Evolutionary conservation across 2,113 vertebrate species (phyloP).

Genomic region (Chaetodon trifascialis): DNA sequence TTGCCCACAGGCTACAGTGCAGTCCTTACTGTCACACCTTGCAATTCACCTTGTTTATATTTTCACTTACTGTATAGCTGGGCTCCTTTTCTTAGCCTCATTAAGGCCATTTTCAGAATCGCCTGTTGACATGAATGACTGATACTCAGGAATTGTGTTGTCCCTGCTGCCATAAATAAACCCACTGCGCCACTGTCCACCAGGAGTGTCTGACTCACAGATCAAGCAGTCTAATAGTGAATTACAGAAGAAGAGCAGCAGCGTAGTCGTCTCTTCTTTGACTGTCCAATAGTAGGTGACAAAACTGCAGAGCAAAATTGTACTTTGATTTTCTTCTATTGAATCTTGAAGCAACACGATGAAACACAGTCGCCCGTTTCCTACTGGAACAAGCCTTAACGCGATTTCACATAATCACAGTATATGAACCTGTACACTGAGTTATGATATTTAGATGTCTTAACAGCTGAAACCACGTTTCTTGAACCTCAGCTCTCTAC

Average conservation of each 20-base stretch:
- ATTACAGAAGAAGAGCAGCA: background rate
- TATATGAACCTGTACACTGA: too few relatives aligned
- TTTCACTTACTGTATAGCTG: constrained; percentile 19
- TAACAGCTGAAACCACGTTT: background rate
- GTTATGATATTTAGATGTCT: background rate
- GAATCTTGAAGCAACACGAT: too few relatives aligned
- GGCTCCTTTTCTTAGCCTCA: constrained; percentile 7
- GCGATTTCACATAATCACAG: background rate
- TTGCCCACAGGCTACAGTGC: background rate
- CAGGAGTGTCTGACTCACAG: constrained; percentile 6
- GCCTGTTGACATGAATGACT: constrained; percentile 35
- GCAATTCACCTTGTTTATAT: constrained; percentile 22
- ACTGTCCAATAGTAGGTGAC: background rate
- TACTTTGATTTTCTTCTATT: too few relatives aligned
- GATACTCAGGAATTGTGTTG: constrained; percentile 7
- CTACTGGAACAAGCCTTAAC: background rate
- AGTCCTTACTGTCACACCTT: constrained; percentile 29
- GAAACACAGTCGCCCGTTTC: background rate
- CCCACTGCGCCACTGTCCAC: background rate
- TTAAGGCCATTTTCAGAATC: constrained; percentile 35
- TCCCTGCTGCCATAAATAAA: constrained; percentile 35
- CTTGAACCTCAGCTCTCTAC: background rate
- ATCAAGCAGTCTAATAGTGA: constrained; percentile 11
- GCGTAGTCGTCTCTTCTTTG: background rate
- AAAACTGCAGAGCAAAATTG: background rate